Evolutionary conservation across 2,797 vertebrate species (phyloP).

Genomic region (Phoxinus dragarum): DNA sequence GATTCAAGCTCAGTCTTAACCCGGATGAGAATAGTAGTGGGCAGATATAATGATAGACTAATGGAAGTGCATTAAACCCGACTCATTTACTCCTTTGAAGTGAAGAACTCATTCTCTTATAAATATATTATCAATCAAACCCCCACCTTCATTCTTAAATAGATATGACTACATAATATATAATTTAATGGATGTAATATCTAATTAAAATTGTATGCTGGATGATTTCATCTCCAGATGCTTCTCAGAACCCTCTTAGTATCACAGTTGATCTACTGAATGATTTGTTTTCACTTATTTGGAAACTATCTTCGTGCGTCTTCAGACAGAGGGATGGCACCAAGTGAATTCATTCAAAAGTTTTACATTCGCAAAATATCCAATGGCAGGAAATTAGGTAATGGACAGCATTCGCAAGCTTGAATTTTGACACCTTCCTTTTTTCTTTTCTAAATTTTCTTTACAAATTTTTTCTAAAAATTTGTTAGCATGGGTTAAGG

Average conservation of each 20-base stretch:
- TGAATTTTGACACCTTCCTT: slow-evolving; percentile 29
- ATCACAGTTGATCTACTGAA: slow-evolving; percentile 30
- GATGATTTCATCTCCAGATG: slow-evolving; percentile 25
- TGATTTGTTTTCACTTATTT: background rate
- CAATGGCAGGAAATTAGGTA: slow-evolving; percentile 57
- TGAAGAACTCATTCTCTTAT: slow-evolving; percentile 61
- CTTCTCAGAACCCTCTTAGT: background rate
- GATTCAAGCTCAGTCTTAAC: background rate
- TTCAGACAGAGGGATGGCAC: slow-evolving; percentile 1
- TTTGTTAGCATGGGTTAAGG: background rate
- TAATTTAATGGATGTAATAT: slow-evolving; percentile 56
- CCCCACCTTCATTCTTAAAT: slow-evolving; percentile 35
- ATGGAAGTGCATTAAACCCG: slow-evolving; percentile 57
- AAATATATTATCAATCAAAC: slow-evolving; percentile 62
- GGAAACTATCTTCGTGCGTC: background rate
- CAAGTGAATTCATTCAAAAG: slow-evolving; percentile 59
- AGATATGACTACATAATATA: background rate
- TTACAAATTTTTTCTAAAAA: too few species aligned
- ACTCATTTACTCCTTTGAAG: slow-evolving; percentile 70
- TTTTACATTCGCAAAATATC: slow-evolving; percentile 60
- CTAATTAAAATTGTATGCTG: slow-evolving; percentile 59
- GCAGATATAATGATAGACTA: slow-evolving; percentile 12
- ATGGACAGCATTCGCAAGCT: too few species aligned
- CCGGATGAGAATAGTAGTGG: background rate
- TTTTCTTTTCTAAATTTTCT: background rate